Evolutionary conservation across 2,113 vertebrate species (phyloP), one percentile per base, ranked within the genome.

Genomic region (Perca fluviatilis): DNA sequence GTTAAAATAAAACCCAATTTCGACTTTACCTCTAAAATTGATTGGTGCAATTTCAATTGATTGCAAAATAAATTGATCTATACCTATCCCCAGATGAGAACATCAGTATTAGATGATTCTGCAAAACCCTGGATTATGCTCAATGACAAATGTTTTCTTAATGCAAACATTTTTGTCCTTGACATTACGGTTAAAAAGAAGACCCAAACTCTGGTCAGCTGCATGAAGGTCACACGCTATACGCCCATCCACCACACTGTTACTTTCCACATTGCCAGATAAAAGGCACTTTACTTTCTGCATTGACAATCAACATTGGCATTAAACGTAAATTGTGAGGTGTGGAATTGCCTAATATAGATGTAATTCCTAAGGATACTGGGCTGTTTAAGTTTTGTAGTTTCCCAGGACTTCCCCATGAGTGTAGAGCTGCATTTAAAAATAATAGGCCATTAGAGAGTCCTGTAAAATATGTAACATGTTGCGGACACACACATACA

Each of bases 401-500:
- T 57, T 84, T 68, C 36, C 69, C 40, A 67, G 21, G 43, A 70
- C 64, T 33, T 33, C 50, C 2, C 47, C 46, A 13, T 8, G 43
- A 66, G 25, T 8, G 14, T 5, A 46, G 21, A 51, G 30, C n/a
- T 53, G 25, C 36, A 66, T 33, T 51, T 25, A 80, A 53, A 3
- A 64, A 60, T 9, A 10, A n/a, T 10, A 0, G 14, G 16, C 56
- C 40, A 40, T n/a, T 21, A 49, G 62, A 56, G 47, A 74, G 69
- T 56, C 49, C 51, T 56, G 30, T 27, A 51, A 56, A 69, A 62
- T n/a, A 47, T 33, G 23, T 61, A 57, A 47, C 14, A 33, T 4
- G 57, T 51, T 53, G 25, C 54, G 7, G 33, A 78, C 49, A 63
- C 54, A 50, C 67, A 72, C 78, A 63, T 10, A 33, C 40, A 40